phyloP scores from a whole-genome alignment of 2,888 invertebrate genomes.

The Metopia argyrocephala region DNA sequence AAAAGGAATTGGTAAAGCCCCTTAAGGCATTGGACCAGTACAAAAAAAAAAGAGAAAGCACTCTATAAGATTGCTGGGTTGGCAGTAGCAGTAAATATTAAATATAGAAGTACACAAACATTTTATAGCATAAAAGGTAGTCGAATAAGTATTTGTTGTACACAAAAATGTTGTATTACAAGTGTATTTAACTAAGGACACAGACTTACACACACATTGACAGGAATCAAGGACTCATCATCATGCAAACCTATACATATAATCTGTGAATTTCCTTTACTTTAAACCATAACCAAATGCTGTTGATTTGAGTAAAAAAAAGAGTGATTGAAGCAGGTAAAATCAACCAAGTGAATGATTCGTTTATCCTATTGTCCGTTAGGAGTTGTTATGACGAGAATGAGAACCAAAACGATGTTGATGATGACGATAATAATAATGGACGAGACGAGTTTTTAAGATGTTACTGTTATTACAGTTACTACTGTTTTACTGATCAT shows the following conservation, averaged over 20 bases:
- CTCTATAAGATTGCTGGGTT: no score
- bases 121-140: slow-evolving; percentile 47
- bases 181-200: slow-evolving; percentile 30
- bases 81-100: slow-evolving; percentile 35
- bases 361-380: slow-evolving; percentile 76
- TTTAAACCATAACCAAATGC: slow-evolving; percentile 24
- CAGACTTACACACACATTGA: neutral
- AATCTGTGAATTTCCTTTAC: slow-evolving; percentile 5
- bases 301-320: slow-evolving; percentile 54
- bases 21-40: no score
- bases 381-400: slow-evolving; percentile 15
- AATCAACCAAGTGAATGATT: slow-evolving; percentile 76
- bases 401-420: neutral
- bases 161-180: slow-evolving; percentile 41
- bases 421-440: slow-evolving; percentile 26
- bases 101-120: slow-evolving; percentile 33
- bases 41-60: no score
- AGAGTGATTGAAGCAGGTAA: slow-evolving; percentile 65
- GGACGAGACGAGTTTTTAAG: slow-evolving; percentile 34
- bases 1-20: slow-evolving; percentile 55
- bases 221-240: neutral
- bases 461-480: slow-evolving; percentile 11
- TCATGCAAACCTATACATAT: neutral
- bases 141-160: slow-evolving; percentile 25
- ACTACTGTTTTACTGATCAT: slow-evolving; percentile 49